Base-by-base conservation (phyloP, 2,888 invertebrate genomes). In the Rhamphomyia laevipes region DNA sequence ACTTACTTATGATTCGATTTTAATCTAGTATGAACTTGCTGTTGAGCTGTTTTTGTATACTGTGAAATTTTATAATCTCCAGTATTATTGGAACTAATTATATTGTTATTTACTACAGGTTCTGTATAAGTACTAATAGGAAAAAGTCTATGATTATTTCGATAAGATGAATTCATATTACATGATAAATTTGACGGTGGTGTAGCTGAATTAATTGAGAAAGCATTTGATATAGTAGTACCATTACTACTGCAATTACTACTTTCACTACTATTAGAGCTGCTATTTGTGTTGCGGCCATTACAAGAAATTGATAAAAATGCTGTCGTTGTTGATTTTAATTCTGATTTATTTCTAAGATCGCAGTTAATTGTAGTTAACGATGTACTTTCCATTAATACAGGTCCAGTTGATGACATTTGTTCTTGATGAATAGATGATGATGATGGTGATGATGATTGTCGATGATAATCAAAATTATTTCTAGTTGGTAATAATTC, bases 121-220 rank as follows among this genome's bases (percentile, higher is more conserved):
- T 80, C 78, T 1, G 81, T 79, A 63, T 81, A 81, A 12, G 83
- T 84, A 62, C 78, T 80, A 44, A 84, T 76, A 5, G 84, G 80
- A 65, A 84, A 84, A 51, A 84, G 69, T 54, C 83, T 64, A 57
- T 69, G 67, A 61, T 71, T 70, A 60, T 66, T 67, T 61, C 73
- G 67, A 63, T 69, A 65, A 52, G 70, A 55, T 58, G 51, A 42
- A n/a, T 17, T 21, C 12, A 45, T 45, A 35, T 35, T 35, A 35
- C 2, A n/a, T n/a, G 35, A n/a, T 13, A n/a, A 35, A n/a, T n/a
- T 7, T 35, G 5, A 4, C 2, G n/a, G 13, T 35, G 35, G n/a
- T n/a, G 35, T n/a, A 35, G 35, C 13, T 35, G n/a, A 35, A 35
- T 4, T n/a, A 35, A n/a, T 7, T 35, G 35, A 3, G 4, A n/a